A percentile compares a stretch with the other conserved stretches of the same genome.
Evolutionary conservation across 2,113 vertebrate genomes (phyloP).

Genomic region (Chlamydotis undulata): DNA sequence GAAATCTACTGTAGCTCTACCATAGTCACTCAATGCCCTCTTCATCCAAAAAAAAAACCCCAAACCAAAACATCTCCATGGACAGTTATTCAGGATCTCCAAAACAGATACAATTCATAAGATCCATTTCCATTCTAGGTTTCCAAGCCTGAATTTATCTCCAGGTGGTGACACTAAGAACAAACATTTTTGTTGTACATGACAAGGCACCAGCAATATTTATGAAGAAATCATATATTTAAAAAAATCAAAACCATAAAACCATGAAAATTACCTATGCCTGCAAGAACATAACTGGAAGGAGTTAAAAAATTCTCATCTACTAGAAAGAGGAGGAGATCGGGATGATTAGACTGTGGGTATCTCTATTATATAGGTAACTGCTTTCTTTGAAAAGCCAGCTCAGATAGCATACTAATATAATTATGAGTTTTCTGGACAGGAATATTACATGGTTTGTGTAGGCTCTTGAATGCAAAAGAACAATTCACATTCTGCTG

Average conservation of each 20-base stretch:
- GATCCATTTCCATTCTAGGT: not conserved
- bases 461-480: not conserved
- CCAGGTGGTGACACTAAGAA: not conserved
- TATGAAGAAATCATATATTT: not conserved
- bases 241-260: not conserved
- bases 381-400: not conserved
- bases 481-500: not conserved
- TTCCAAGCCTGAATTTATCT: not conserved
- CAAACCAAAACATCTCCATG: not conserved
- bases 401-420: not conserved
- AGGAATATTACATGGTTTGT: not conserved
- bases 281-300: not conserved
- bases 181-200: not conserved
- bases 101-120: fast-evolving
- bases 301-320: not conserved
- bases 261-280: not conserved
- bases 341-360: not conserved
- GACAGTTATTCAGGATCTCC: not conserved
- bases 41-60: not conserved
- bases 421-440: not conserved
- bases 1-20: not conserved
- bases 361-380: not conserved
- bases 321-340: not conserved
- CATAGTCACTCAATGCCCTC: not conserved
- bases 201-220: not conserved